A percentile compares a stretch with the other conserved stretches of the same genome.
Evolutionary conservation across 2,797 vertebrate genomes (phyloP).

Genomic region (Cottoperca gobio): DNA sequence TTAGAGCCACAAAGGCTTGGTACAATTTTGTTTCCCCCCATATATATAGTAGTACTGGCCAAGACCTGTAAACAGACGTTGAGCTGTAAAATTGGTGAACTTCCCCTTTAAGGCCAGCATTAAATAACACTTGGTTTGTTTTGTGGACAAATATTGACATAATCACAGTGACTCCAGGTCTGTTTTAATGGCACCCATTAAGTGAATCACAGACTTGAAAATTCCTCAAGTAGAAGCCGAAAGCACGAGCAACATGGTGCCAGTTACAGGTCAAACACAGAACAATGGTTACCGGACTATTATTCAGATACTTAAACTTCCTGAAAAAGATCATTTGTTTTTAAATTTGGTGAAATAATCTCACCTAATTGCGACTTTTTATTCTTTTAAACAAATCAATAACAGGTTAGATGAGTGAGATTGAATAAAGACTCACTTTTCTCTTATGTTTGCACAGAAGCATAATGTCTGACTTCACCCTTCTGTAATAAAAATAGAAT

Average conservation of each 20-base stretch:
- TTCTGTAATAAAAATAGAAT: not conserved
- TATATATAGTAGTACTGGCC: not conserved
- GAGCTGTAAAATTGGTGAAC: not conserved
- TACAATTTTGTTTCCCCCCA: not conserved
- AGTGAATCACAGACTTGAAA: constrained; percentile 7
- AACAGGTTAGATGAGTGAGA: not conserved
- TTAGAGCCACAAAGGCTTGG: not conserved
- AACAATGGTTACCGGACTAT: not conserved
- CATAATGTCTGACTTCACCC: constrained; percentile 17
- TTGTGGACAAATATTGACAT: constrained; percentile 4
- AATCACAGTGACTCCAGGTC: constrained; percentile 7
- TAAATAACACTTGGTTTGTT: constrained; percentile 7
- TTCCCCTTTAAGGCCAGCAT: not conserved
- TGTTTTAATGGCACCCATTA: constrained; percentile 1
- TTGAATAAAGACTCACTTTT: not conserved
- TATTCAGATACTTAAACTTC: not conserved
- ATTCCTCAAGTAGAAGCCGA: too few species aligned
- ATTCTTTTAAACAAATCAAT: not conserved
- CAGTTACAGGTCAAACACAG: too few species aligned
- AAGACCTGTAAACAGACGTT: not conserved
- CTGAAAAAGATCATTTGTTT: not conserved
- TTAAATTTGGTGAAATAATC: not conserved
- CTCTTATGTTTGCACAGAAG: not conserved
- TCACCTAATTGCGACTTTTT: not conserved
- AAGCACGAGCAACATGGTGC: too few species aligned